phyloP scores from a whole-genome alignment of 64 coral and sea anemone genomes.

The Pocillopora damicornis region DNA sequence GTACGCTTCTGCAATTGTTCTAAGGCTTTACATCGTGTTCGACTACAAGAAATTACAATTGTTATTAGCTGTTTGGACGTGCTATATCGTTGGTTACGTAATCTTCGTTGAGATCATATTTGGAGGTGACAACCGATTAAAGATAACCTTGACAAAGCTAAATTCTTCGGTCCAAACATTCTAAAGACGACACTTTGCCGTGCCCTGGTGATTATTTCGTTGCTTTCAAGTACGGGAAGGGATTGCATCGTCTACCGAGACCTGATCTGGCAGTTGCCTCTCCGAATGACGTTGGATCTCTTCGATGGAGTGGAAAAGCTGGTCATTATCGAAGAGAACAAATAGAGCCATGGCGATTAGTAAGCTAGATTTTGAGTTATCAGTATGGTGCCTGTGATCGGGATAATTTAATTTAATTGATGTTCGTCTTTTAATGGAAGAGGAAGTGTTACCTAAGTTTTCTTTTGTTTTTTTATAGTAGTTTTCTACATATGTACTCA shows the following conservation, averaged over 20 bases:
- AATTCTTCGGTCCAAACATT: conserved; percentile 38
- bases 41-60: neutral
- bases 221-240: conserved; percentile 20
- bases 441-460: too few species aligned
- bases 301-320: conserved; percentile 58
- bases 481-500: too few species aligned
- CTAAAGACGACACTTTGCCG: conserved; percentile 35
- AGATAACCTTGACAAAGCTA: conserved; percentile 25
- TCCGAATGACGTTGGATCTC: conserved; percentile 27
- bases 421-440: too few species aligned
- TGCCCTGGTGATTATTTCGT: neutral
- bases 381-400: too few species aligned
- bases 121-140: neutral
- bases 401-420: neutral
- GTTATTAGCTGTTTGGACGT: neutral
- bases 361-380: neutral
- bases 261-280: neutral
- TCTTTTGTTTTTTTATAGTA: too few species aligned
- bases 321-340: conserved; percentile 24
- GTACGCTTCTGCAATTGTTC: neutral
- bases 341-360: neutral
- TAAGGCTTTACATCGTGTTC: neutral
- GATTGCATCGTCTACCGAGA: neutral
- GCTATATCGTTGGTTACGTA: neutral
- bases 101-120: neutral